Evolutionary conservation across 2,888 invertebrate species (phyloP).

Genomic region (Brachyptera risi): DNA sequence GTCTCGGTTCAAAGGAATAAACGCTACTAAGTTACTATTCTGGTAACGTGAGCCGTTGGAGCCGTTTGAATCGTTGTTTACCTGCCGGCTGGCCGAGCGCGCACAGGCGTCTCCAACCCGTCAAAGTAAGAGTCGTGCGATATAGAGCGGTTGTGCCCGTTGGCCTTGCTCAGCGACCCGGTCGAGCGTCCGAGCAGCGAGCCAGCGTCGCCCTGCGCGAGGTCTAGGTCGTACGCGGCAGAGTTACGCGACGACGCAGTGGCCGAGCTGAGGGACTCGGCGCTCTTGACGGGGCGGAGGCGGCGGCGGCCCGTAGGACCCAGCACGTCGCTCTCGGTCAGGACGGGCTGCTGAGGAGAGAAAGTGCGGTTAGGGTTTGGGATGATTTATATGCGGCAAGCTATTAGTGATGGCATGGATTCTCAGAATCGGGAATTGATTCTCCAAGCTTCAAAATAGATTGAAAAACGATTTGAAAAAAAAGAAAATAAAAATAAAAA

Average conservation of each 20-base stretch:
- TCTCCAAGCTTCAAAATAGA: no score
- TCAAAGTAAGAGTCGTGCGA: constrained; percentile 95
- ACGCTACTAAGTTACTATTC: no score
- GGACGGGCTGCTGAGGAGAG: constrained; percentile 46
- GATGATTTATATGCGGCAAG: no score
- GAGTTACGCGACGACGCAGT: constrained; percentile 38
- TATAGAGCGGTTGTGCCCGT: constrained; percentile 63
- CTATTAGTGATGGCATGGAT: no score
- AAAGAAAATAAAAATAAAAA: no score
- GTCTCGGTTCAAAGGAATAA: no score
- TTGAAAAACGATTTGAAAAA: no score
- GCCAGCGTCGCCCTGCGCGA: constrained; percentile 31
- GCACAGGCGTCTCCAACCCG: constrained; percentile 51
- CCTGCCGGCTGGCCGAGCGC: constrained; percentile 17
- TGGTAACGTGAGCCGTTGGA: background rate
- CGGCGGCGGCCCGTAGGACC: constrained; percentile 46
- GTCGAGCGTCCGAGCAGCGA: constrained; percentile 40
- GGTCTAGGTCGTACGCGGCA: constrained; percentile 31
- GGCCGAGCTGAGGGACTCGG: constrained; percentile 58
- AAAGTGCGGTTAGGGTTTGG: no score
- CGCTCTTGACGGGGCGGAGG: constrained; percentile 64
- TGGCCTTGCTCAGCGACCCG: constrained; percentile 40
- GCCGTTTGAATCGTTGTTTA: background rate
- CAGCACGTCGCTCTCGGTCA: constrained; percentile 44
- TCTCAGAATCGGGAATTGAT: no score